phyloP scores from a whole-genome alignment of 2,888 invertebrate species.

The Yponomeuta cagnagella region DNA sequence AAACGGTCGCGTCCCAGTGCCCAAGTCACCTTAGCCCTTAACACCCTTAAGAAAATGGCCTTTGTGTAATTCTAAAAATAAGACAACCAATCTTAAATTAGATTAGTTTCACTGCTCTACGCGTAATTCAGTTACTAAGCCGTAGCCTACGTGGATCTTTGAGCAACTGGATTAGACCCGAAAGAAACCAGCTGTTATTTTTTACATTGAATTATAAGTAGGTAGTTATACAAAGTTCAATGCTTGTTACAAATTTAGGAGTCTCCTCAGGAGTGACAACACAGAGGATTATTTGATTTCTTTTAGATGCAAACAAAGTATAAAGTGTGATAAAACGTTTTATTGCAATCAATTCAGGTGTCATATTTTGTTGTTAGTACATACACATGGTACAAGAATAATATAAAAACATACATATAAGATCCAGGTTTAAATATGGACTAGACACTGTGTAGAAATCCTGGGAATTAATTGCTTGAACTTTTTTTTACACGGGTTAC shows the following conservation, averaged over 20 bases:
- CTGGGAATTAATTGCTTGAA: not conserved
- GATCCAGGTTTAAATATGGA: not conserved
- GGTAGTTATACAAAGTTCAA: too few relatives aligned
- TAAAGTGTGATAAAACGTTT: not conserved
- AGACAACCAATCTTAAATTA: not conserved
- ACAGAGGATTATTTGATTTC: not conserved
- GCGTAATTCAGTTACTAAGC: not conserved
- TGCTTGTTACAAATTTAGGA: too few relatives aligned
- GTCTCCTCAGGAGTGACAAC: too few relatives aligned
- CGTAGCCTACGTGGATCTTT: not conserved
- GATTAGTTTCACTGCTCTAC: not conserved
- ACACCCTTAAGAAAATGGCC: too few relatives aligned
- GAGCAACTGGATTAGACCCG: not conserved
- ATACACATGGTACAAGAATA: not conserved
- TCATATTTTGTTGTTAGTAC: not conserved
- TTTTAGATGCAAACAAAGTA: not conserved
- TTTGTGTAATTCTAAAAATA: not conserved
- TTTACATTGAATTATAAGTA: not conserved
- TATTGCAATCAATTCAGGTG: not conserved
- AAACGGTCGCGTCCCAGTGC: too few relatives aligned
- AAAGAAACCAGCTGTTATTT: not conserved
- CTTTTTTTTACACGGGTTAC: not conserved
- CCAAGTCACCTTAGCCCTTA: too few relatives aligned
- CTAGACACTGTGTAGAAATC: not conserved
- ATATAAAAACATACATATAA: constrained; percentile 2